A percentile compares a stretch with the other conserved stretches of the same genome.
Evolutionary conservation across 2,888 invertebrate species (phyloP).

Genomic region (Aphelenchoides bicaudatus): DNA sequence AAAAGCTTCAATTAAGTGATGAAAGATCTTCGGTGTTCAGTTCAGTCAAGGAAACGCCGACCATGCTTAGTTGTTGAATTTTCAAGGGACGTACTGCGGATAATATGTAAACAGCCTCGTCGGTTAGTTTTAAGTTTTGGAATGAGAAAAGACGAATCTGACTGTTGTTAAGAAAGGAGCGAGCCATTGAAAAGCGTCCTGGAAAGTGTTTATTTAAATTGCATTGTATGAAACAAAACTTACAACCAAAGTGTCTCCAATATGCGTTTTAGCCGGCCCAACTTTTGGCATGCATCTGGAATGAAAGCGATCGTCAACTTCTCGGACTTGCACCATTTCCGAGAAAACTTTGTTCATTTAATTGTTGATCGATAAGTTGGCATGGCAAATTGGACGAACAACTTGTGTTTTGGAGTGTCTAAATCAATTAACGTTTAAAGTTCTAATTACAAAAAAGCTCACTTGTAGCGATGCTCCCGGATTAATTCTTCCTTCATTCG

Average conservation of each 20-base stretch:
- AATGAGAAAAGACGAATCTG: slow-evolving; percentile 11
- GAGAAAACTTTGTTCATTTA: not conserved
- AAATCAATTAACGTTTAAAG: too few relatives aligned
- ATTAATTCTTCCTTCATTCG: too few relatives aligned
- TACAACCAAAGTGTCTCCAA: not conserved
- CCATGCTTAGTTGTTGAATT: not conserved
- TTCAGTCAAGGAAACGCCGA: not conserved
- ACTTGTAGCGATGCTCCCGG: too few relatives aligned
- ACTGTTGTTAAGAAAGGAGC: not conserved
- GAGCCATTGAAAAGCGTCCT: slow-evolving; percentile 10
- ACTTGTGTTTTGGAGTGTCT: too few relatives aligned
- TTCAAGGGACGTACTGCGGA: not conserved
- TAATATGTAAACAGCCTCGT: not conserved
- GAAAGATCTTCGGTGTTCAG: not conserved
- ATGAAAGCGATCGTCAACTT: not conserved
- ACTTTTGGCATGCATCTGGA: slow-evolving; percentile 5
- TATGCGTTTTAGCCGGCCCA: not conserved
- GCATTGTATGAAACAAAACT: not conserved
- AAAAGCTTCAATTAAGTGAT: not conserved
- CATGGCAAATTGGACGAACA: not conserved
- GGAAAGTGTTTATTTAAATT: not conserved
- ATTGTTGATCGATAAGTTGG: not conserved
- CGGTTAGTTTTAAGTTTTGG: slow-evolving; percentile 1
- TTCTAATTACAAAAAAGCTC: too few relatives aligned
- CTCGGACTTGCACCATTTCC: not conserved